phyloP scores from a whole-genome alignment of 2,888 invertebrate species.

The Diogma glabrata region DNA sequence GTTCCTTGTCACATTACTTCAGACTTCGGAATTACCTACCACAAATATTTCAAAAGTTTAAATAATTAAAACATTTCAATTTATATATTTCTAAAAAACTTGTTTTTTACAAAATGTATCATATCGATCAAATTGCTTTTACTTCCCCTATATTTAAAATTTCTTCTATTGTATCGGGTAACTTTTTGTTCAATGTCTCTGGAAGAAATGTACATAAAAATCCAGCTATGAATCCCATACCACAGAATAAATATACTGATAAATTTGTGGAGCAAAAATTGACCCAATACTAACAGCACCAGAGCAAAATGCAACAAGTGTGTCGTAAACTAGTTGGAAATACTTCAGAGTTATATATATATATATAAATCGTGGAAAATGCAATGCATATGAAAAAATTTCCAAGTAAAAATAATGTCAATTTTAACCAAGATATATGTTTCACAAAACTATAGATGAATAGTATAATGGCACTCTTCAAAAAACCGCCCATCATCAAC shows the following conservation, averaged over 20 bases:
- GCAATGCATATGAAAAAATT: slow-evolving; percentile 47
- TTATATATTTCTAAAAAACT: no score
- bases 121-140: no score
- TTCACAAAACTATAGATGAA: not conserved
- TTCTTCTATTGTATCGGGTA: slow-evolving; percentile 44
- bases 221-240: slow-evolving; percentile 39
- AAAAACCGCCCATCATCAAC: slow-evolving; percentile 44
- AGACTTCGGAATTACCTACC: no score
- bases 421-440: slow-evolving; percentile 21
- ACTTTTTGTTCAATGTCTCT: slow-evolving; percentile 42
- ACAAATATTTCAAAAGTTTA: no score
- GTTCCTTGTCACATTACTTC: no score
- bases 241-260: slow-evolving; percentile 43
- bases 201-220: slow-evolving; percentile 43
- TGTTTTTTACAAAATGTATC: no score
- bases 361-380: slow-evolving; percentile 48
- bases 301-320: slow-evolving; percentile 54
- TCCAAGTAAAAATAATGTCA: slow-evolving; percentile 42
- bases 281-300: slow-evolving; percentile 58
- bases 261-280: slow-evolving; percentile 56
- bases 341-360: slow-evolving; percentile 52
- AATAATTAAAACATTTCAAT: no score
- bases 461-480: slow-evolving; percentile 37
- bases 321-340: slow-evolving; percentile 49
- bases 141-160: slow-evolving; percentile 34